Percentiles rank a stretch among this genome's conserved stretches.
Evolutionary conservation across 1,140 invertebrate genomes (phyloP).

Genomic region (Myzus persicae): DNA sequence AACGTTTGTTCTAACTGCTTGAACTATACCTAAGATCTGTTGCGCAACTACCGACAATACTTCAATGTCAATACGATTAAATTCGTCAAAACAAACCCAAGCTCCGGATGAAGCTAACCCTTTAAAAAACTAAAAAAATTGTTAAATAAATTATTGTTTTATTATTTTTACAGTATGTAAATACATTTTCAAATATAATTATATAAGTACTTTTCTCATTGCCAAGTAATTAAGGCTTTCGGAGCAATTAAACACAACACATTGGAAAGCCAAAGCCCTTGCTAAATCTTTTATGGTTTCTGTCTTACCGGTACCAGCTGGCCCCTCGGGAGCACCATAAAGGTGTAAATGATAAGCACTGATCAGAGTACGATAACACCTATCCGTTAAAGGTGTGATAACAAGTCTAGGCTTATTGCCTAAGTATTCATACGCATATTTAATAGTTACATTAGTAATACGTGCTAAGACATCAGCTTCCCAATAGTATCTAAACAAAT

Average conservation of each 20-base stretch:
- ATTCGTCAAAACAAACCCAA: conserved; percentile 95
- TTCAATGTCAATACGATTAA: conserved; percentile 92
- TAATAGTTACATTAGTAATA: conserved; percentile 85
- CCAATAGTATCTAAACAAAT: conserved; percentile 79
- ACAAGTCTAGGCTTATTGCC: conserved; percentile 80
- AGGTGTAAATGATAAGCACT: conserved; percentile 87
- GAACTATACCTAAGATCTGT: conserved; percentile 82
- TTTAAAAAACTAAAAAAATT: conserved; percentile 73
- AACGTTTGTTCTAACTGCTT: conserved; percentile 77
- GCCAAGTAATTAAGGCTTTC: conserved; percentile 93
- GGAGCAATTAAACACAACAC: conserved; percentile 94
- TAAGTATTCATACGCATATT: conserved; percentile 91
- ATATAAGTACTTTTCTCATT: conserved; percentile 78
- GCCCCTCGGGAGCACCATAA: conserved; percentile 88
- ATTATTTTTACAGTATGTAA: background rate
- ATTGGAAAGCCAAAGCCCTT: conserved; percentile 89
- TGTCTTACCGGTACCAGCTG: conserved; percentile 88
- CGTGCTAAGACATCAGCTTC: conserved; percentile 79
- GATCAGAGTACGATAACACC: conserved; percentile 87
- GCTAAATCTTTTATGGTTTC: conserved; percentile 90
- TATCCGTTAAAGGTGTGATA: conserved; percentile 74
- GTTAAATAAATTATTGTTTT: conserved; percentile 23
- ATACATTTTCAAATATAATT: background rate
- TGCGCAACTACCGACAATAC: conserved; percentile 83
- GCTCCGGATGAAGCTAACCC: conserved; percentile 87